These are phyloP conservation scores for Hemaris fuciformis DNA, from an alignment of 2,888 invertebrate species.

Conservation along the genomic window DNA sequence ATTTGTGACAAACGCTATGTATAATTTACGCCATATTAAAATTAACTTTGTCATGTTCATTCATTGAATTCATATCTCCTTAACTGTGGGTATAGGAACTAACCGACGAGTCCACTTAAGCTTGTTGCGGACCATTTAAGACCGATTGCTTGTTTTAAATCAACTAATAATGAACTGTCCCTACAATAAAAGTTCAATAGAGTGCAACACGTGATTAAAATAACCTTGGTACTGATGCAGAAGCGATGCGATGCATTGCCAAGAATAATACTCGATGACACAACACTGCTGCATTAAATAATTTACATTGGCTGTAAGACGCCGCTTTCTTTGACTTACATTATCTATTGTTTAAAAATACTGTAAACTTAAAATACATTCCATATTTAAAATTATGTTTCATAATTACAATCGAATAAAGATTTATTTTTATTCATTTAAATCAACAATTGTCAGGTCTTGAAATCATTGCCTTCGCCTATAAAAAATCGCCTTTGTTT, in stretches of 20 bases:
- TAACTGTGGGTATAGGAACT: neutral
- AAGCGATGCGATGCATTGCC: constrained; percentile 34
- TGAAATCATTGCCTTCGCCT: neutral
- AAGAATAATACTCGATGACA: constrained; percentile 9
- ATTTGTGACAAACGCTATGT: too few species aligned
- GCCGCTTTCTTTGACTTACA: neutral
- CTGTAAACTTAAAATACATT: neutral
- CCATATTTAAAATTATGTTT: neutral
- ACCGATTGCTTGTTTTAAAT: constrained; percentile 15
- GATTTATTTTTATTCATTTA: neutral
- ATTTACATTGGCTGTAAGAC: neutral
- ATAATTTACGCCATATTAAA: neutral
- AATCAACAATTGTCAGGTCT: too few species aligned
- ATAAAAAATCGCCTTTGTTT: neutral
- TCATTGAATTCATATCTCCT: neutral
- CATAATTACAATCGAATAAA: neutral
- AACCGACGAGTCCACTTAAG: constrained; percentile 3
- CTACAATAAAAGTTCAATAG: constrained; percentile 47
- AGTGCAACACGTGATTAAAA: constrained; percentile 47
- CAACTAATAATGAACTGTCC: constrained; percentile 15
- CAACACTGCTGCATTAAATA: constrained; percentile 10
- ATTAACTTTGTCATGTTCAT: neutral
- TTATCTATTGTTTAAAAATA: neutral
- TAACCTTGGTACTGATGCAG: constrained; percentile 58
- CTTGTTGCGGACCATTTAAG: constrained; percentile 1